Evolutionary conservation across 2,113 vertebrate species (phyloP).

Genomic region (Colossoma macropomum): DNA sequence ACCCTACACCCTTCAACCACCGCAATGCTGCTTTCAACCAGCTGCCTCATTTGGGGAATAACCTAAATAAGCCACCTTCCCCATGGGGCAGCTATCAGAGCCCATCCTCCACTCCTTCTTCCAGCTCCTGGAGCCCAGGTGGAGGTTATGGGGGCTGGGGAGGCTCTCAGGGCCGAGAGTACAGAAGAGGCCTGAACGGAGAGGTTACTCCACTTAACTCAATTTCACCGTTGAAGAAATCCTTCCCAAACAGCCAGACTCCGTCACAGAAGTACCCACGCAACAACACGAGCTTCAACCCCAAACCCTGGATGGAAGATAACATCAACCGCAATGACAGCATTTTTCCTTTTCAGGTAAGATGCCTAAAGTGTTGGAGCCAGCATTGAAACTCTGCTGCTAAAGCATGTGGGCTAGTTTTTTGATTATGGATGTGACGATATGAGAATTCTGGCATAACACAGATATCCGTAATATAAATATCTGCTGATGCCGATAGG

Average conservation of each 20-base stretch:
- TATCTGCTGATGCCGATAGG: too few species aligned
- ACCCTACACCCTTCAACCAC: constrained; percentile 93
- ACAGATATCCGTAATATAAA: too few species aligned
- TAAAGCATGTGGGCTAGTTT: neutral
- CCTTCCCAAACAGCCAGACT: constrained; percentile 96
- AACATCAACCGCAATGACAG: constrained; percentile 91
- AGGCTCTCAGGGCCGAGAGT: constrained; percentile 94
- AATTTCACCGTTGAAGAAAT: constrained; percentile 97
- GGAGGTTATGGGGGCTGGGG: constrained; percentile 95
- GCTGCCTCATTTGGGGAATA: constrained; percentile 92
- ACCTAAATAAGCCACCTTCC: constrained; percentile 94
- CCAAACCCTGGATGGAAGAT: constrained; percentile 98
- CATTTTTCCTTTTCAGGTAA: constrained; percentile 98
- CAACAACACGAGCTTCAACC: constrained; percentile 93
- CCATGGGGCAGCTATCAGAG: constrained; percentile 99
- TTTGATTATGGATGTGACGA: neutral
- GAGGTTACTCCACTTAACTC: constrained; percentile 94
- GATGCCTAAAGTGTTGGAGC: neutral
- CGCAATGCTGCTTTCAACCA: constrained; percentile 96
- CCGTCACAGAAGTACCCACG: constrained; percentile 95
- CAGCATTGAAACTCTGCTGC: neutral
- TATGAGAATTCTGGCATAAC: too few species aligned
- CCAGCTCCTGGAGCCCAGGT: constrained; percentile 94
- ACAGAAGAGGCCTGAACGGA: constrained; percentile 91
- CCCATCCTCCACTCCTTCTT: constrained; percentile 90